phyloP scores from a whole-genome alignment of 1,140 invertebrate genomes.

The Pseudachorutes palmiensis region DNA sequence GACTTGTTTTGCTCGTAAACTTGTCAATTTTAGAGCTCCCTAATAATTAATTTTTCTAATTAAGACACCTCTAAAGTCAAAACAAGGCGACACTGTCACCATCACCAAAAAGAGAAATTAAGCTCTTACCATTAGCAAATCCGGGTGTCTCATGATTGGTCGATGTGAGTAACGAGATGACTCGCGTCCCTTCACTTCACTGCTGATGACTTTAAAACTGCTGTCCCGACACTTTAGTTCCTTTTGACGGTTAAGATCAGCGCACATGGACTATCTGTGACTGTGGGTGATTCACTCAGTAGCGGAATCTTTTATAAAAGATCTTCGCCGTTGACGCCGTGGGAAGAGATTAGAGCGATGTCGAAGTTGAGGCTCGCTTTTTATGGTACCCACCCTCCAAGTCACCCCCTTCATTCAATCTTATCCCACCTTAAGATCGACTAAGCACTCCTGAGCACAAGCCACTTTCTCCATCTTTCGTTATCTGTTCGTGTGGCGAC shows the following conservation, averaged over 20 bases:
- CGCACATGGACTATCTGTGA: too few species aligned
- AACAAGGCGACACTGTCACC: too few species aligned
- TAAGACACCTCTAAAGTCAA: too few species aligned
- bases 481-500: background rate
- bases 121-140: background rate
- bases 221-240: too few species aligned
- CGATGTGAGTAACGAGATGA: background rate
- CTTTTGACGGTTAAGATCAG: too few species aligned
- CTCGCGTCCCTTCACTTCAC: constrained; percentile 3
- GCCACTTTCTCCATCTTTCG: background rate
- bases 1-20: background rate
- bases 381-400: background rate
- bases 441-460: too few species aligned
- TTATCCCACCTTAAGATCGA: background rate
- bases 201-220: too few species aligned
- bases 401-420: background rate
- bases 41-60: background rate
- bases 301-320: too few species aligned
- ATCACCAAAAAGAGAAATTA: constrained; percentile 12
- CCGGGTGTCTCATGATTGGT: background rate
- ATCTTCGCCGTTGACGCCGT: constrained; percentile 1
- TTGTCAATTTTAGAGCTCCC: background rate
- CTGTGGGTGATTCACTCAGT: background rate
- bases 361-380: background rate
- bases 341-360: background rate